Percentiles rank a stretch among this genome's conserved stretches.
Conservation (phyloP, 2,888 invertebrate genomes). For the Leucoma salicis region DNA sequence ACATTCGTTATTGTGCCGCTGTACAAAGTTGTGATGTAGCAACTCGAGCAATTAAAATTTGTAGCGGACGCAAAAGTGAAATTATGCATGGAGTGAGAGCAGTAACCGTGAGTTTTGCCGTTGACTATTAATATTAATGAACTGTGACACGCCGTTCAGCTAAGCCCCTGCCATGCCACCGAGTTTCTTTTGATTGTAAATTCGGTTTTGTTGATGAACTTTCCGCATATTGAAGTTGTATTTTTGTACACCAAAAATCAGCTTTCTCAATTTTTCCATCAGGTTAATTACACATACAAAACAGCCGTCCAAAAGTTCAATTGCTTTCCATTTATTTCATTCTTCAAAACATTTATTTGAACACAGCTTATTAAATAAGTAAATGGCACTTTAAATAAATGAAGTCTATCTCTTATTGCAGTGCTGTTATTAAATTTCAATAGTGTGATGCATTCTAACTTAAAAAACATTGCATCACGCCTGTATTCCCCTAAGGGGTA, state of each 20-base stretch:
- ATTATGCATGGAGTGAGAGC: constrained; percentile 74
- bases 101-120: constrained; percentile 59
- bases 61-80: constrained; percentile 56
- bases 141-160: constrained; percentile 67
- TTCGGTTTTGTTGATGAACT: constrained; percentile 59
- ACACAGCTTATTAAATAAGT: too few species aligned
- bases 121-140: constrained; percentile 77
- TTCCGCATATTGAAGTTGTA: constrained; percentile 57
- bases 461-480: too few species aligned
- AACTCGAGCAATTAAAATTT: constrained; percentile 73
- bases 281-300: constrained; percentile 20
- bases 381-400: too few species aligned
- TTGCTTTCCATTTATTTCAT: too few species aligned
- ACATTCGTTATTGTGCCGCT: constrained; percentile 40
- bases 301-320: too few species aligned
- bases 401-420: too few species aligned
- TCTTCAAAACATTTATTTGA: too few species aligned
- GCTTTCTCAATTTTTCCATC: constrained; percentile 17
- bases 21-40: constrained; percentile 53
- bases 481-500: too few species aligned
- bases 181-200: constrained; percentile 74
- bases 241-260: constrained; percentile 23
- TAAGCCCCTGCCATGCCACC: constrained; percentile 44
- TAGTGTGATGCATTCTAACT: too few species aligned
- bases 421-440: too few species aligned